Conservation (phyloP, 35 echinoderm and acorn worm genomes). For the Strongylocentrotus purpuratus region DNA sequence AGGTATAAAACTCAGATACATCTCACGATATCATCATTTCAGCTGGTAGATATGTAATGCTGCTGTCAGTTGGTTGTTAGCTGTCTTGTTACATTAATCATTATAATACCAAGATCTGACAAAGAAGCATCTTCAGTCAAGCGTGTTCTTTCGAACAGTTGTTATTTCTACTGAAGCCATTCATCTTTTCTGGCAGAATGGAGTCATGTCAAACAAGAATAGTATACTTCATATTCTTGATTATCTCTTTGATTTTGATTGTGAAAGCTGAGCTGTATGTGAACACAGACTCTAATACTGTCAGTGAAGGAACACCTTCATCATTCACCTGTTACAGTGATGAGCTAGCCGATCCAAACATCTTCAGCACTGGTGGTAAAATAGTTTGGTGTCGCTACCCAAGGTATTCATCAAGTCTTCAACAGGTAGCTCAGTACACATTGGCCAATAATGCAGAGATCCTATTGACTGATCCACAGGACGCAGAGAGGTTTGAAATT, state of each 20-base stretch:
- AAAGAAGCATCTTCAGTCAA: not conserved
- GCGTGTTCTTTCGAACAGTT: not conserved
- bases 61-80: not conserved
- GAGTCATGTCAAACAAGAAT: not conserved
- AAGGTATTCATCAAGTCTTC: not conserved
- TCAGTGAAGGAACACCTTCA: not conserved
- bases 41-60: not conserved
- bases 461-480: not conserved
- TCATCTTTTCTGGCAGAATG: not conserved
- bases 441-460: not conserved
- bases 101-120: not conserved
- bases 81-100: not conserved
- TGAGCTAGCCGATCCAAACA: not conserved
- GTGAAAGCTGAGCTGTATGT: not conserved
- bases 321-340: slow-evolving; percentile 14
- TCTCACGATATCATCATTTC: not conserved
- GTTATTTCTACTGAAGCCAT: not conserved
- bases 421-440: not conserved
- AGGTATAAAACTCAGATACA: not conserved
- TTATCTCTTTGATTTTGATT: not conserved
- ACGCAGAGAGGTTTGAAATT: not conserved
- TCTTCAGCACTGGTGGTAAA: slow-evolving; percentile 42
- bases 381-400: not conserved
- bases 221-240: not conserved
- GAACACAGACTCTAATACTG: not conserved